Conservation (phyloP, 2,888 invertebrate genomes). For the Sphaerophoria rueppellii region DNA sequence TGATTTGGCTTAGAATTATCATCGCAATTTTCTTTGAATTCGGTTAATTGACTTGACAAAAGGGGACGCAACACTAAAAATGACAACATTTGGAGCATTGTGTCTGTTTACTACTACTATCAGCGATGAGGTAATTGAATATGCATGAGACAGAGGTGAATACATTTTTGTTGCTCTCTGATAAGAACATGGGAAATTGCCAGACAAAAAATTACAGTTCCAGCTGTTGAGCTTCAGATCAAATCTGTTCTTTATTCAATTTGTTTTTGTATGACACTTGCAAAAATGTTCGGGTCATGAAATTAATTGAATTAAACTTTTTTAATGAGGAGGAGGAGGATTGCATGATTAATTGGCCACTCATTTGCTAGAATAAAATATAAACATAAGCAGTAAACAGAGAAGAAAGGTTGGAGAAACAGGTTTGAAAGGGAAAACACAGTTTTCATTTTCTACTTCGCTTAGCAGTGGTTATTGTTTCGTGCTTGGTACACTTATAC, state of each 20-base stretch:
- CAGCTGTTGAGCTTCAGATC: neutral
- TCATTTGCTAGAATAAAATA: constrained; percentile 3
- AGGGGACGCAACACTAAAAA: neutral
- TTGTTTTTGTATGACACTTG: neutral
- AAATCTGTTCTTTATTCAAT: neutral
- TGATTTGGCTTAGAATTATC: constrained; percentile 49
- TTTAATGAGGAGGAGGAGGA: neutral
- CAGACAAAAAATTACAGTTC: neutral
- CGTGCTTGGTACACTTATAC: neutral
- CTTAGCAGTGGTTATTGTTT: neutral
- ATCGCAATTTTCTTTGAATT: constrained; percentile 13
- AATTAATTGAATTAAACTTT: constrained; percentile 1
- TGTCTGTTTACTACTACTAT: neutral
- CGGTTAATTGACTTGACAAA: too few relatives aligned
- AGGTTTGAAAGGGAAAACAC: constrained; percentile 20
- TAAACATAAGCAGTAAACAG: neutral
- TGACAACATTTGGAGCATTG: neutral
- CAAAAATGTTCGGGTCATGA: neutral
- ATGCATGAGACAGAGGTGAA: constrained; percentile 34
- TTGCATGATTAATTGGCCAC: constrained; percentile 32
- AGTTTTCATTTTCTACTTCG: neutral
- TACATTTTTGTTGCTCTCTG: neutral
- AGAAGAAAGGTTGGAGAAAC: constrained; percentile 26
- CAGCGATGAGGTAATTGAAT: constrained; percentile 11
- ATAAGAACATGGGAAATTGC: constrained; percentile 27